These are phyloP conservation scores for Leptinotarsa haldemani DNA, from an alignment of 2,888 invertebrate genomes.

Conservation along the genomic window DNA sequence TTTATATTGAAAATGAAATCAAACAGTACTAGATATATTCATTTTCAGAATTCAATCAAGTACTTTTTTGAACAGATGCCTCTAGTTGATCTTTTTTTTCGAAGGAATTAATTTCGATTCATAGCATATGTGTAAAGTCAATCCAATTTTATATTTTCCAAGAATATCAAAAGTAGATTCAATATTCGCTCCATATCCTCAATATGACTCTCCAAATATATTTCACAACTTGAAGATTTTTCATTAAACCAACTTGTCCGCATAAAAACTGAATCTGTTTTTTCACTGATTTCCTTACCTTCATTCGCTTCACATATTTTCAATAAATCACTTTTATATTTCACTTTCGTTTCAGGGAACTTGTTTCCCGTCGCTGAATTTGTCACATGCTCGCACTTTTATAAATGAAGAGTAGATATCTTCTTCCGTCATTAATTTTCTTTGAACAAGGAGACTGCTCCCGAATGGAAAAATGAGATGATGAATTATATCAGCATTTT, in stretches of 20 bases:
- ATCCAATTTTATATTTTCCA: too few species aligned
- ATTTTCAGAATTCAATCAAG: too few species aligned
- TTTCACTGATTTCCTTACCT: background rate
- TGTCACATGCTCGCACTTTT: background rate
- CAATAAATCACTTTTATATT: background rate
- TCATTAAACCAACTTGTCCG: background rate
- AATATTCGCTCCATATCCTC: background rate
- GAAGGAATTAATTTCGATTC: too few species aligned
- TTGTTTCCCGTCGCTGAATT: background rate
- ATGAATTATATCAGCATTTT: background rate
- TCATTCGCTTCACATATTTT: background rate
- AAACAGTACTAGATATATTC: too few species aligned
- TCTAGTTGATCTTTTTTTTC: too few species aligned
- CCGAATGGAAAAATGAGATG: background rate
- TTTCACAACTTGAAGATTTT: background rate
- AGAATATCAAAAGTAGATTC: background rate
- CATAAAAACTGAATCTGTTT: background rate
- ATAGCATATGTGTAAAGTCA: too few species aligned
- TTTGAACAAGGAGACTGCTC: background rate
- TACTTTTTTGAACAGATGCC: too few species aligned
- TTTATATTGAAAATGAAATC: too few species aligned
- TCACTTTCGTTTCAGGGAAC: background rate
- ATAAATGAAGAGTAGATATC: background rate
- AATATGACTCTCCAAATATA: background rate
- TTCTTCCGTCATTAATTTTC: background rate